Evolutionary conservation across 2,797 vertebrate species (phyloP), one percentile per base, ranked within the genome.

Genomic region (Silurus lanzhouensis): DNA sequence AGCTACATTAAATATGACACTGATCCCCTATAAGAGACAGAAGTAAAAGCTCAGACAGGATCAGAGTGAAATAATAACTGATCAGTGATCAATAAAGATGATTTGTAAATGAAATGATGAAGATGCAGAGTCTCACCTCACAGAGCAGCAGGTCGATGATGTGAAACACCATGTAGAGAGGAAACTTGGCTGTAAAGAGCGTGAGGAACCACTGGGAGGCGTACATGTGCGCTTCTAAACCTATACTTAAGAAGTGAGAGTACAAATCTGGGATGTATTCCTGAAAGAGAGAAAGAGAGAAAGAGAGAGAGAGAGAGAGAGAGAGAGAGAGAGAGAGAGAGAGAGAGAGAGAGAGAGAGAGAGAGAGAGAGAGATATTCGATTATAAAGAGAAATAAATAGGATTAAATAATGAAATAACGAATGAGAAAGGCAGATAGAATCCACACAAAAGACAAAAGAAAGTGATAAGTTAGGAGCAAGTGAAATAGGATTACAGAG

Each of bases 151-250:
- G 95, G 93, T 99, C 98, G 60, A 99, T 99, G 94, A 99, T 99
- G 87, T 99, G 98, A 96, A 99, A 99, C 94, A 99, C 98, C 98
- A 99, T 99, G 95, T 99, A 99, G 89, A 99, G 98, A 78, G 98
- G 98, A 91, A 99, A 99, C 90, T 99, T 99, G 88, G 98, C 98
- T 66, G 98, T 99, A 94, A 99, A 99, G 88, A 99, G 96, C 0
- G 98, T 99, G 84, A 99, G 97, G 93, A 99, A 99, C 98, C 98
- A 99, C 93, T 99, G 98, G 85, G 98, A 99, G 82, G 98, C 98
- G 7, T 99, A 99, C 98, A 99, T 99, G 90, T 99, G 98, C 0
- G 98, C 98, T 93, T 99, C 98, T 79, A 99, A 96, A 90, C 97
- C 99, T 88, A 99, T 96, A 67, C 97, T 97, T 92, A 99, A 94